These are phyloP conservation scores for Podarcis lilfordi DNA, from an alignment of 2,797 vertebrate species.

Conservation along the genomic window DNA sequence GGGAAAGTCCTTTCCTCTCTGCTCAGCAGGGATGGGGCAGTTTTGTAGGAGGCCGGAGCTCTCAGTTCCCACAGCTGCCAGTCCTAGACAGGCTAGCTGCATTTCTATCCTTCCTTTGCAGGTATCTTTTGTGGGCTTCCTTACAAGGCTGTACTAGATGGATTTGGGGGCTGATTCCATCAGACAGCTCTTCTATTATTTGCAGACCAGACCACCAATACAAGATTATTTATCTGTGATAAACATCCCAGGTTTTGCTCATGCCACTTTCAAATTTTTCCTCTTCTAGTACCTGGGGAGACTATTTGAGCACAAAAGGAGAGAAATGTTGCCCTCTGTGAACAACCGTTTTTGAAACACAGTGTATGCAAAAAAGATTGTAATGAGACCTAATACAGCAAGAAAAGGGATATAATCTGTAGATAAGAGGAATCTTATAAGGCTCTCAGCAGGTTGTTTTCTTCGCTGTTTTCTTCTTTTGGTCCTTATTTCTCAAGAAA, in stretches of 20 bases:
- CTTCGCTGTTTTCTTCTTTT: constrained; percentile 54
- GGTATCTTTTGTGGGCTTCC: no score
- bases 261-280: constrained; percentile 16
- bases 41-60: no score
- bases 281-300: neutral
- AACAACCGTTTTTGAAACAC: neutral
- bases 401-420: constrained; percentile 8
- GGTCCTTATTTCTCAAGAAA: constrained; percentile 59
- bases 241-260: constrained; percentile 23
- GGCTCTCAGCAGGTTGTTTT: constrained; percentile 25
- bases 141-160: neutral
- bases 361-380: neutral
- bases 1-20: no score
- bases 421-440: neutral
- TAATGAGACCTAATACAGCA: neutral
- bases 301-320: constrained; percentile 36
- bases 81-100: no score
- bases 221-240: neutral
- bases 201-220: neutral
- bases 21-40: no score
- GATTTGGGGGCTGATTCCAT: neutral
- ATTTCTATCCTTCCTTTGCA: no score
- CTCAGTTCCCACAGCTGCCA: no score
- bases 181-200: neutral
- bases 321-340: constrained; percentile 16